Conservation (phyloP, 2,888 invertebrate genomes). For the Idaea straminata region DNA sequence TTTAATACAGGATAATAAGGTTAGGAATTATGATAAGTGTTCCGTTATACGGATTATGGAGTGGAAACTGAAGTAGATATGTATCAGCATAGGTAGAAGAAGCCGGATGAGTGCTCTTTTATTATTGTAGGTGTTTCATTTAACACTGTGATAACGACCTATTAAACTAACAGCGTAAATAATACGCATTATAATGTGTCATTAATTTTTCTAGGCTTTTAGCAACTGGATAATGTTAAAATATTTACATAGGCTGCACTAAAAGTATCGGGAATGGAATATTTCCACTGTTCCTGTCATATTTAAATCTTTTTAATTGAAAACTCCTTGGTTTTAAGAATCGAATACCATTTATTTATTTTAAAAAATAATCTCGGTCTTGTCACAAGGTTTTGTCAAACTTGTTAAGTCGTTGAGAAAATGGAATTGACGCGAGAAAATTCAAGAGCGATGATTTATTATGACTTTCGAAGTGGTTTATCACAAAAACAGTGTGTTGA, state of each 20-base stretch:
- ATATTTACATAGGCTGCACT: background rate
- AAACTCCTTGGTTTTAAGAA: no score
- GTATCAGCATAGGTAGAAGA: slow-evolving; percentile 44
- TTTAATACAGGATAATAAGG: background rate
- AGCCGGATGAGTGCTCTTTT: slow-evolving; percentile 47
- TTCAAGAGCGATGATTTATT: no score
- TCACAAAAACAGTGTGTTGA: no score
- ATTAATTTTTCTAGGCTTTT: background rate
- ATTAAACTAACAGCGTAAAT: background rate
- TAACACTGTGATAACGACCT: background rate
- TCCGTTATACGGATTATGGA: slow-evolving; percentile 33
- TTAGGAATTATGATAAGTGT: background rate
- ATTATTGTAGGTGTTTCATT: background rate
- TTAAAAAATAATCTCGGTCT: no score
- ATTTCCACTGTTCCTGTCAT: no score
- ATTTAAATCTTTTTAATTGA: no score
- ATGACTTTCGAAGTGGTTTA: no score
- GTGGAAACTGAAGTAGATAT: slow-evolving; percentile 39
- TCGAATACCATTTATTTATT: no score
- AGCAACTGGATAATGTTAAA: background rate
- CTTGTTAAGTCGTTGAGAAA: no score
- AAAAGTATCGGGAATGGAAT: no score
- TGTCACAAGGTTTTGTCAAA: no score
- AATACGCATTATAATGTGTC: background rate
- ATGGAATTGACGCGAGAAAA: no score